Percentiles rank a stretch among this genome's conserved stretches.
Conservation (phyloP, 2,113 vertebrate genomes). For the Paratilapia polleni region DNA sequence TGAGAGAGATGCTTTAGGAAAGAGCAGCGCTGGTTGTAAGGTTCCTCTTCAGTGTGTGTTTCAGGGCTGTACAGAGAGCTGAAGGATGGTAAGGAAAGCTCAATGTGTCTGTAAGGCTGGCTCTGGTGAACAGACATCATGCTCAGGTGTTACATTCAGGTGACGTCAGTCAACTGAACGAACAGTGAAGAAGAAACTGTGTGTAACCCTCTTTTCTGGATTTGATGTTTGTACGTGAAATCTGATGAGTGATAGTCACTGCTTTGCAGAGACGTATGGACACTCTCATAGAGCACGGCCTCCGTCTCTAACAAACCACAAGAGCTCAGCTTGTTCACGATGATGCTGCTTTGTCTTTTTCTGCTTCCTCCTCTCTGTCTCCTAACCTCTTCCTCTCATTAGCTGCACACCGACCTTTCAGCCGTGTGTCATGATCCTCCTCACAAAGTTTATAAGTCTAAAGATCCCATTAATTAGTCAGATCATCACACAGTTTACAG, state of each 20-base stretch:
- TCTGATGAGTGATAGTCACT: background rate
- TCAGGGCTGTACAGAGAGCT: background rate
- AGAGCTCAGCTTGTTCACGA: background rate
- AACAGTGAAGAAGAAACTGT: background rate
- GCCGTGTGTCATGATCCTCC: background rate
- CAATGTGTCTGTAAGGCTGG: background rate
- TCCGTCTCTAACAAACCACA: no score
- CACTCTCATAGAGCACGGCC: no score
- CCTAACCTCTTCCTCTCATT: background rate
- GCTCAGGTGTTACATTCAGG: no score
- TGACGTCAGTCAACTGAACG: background rate
- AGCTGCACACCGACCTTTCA: slow-evolving; percentile 19
- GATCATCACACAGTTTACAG: background rate
- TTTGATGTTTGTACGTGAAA: slow-evolving; percentile 46
- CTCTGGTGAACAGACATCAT: no score
- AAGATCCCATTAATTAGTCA: background rate
- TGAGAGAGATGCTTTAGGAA: slow-evolving; percentile 11
- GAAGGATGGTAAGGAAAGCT: background rate
- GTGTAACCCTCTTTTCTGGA: background rate
- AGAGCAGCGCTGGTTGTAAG: background rate
- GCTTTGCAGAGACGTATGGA: no score
- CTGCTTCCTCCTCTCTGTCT: no score
- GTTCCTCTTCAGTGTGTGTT: background rate
- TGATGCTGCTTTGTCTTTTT: background rate
- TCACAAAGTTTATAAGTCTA: background rate